A percentile compares a stretch with the other conserved stretches of the same genome.
These are phyloP conservation scores for Pipistrellus kuhlii DNA, from an alignment of 2,797 vertebrate genomes.

Conservation along the genomic window DNA sequence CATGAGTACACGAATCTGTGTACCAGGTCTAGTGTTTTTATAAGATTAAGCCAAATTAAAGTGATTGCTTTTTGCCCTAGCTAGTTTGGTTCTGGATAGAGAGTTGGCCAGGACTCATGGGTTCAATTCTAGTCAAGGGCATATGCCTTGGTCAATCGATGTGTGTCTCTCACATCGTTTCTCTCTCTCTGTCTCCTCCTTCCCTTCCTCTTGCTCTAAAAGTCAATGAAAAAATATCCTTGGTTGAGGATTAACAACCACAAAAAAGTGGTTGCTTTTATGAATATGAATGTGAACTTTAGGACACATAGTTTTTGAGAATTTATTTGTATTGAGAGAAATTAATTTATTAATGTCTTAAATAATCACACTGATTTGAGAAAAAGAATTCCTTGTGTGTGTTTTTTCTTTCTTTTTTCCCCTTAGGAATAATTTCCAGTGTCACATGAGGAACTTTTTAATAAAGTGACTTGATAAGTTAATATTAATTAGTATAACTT, in stretches of 20 bases:
- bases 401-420: not conserved
- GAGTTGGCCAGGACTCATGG: too few relatives aligned
- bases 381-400: not conserved
- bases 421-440: not conserved
- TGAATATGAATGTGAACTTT: constrained; percentile 41
- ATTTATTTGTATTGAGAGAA: constrained; percentile 12
- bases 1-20: too few relatives aligned
- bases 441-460: not conserved
- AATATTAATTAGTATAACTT: constrained; percentile 45
- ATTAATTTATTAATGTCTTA: constrained; percentile 48
- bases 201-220: too few relatives aligned
- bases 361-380: not conserved
- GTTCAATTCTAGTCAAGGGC: too few relatives aligned
- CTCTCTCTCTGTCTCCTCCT: too few relatives aligned
- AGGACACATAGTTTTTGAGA: not conserved
- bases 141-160: too few relatives aligned
- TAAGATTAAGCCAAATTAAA: constrained; percentile 20
- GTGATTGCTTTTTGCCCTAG: not conserved
- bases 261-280: not conserved
- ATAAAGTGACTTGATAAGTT: constrained; percentile 48
- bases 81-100: too few relatives aligned
- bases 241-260: too few relatives aligned
- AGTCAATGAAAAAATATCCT: too few relatives aligned
- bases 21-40: not conserved
- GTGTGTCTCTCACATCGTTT: too few relatives aligned